Base-by-base conservation (phyloP, 2,888 invertebrate genomes). In the Synanthedon andrenaeformis region DNA sequence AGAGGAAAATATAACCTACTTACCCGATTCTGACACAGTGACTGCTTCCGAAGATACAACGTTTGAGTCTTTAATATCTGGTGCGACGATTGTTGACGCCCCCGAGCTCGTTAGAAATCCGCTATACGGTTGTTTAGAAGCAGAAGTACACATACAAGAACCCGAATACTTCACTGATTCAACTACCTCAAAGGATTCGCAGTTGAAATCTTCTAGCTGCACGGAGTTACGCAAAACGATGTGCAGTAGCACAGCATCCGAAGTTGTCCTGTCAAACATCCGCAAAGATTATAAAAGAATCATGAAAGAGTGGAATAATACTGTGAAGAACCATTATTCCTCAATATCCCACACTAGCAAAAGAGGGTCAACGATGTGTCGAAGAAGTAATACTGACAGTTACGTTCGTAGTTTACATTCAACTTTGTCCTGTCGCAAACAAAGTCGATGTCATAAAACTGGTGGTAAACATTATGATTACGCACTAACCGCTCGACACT, bases 301-400 rank as follows among this genome's bases (percentile, higher is more conserved):
- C 61, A 88, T 88, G 86, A 83, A 79, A 52, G 82, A 87, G 62
- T 88, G 88, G 88, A 88, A 88, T 58, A 74, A 77, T 55, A 83
- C 85, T 1, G 67, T 86, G 42, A 72, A 75, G 54, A 77, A 87
- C 57, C 84, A 86, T 65, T 78, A 76, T 62, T 74, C 79, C 8
- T 71, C 80, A 23, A 60, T 65, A 45, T 70, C 76, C 3, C 76
- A 78, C 57, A 49, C 14, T n/a, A 72, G 69, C 55, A 79, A 74
- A 58, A 74, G 69, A 62, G 66, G 62, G 41, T 72, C 75, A 4
- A 72, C 72, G 2, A 59, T 70, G 57, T 75, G 70, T 58, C 65
- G 67, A 13, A 72, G 63, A 58, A 82, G 76, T 58, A 82, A 80
- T 55, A 74, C 76, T 3, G 72, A 79, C 45, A 79, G 76, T 56